phyloP scores from a whole-genome alignment of 2,888 invertebrate species.

The Actias luna region DNA sequence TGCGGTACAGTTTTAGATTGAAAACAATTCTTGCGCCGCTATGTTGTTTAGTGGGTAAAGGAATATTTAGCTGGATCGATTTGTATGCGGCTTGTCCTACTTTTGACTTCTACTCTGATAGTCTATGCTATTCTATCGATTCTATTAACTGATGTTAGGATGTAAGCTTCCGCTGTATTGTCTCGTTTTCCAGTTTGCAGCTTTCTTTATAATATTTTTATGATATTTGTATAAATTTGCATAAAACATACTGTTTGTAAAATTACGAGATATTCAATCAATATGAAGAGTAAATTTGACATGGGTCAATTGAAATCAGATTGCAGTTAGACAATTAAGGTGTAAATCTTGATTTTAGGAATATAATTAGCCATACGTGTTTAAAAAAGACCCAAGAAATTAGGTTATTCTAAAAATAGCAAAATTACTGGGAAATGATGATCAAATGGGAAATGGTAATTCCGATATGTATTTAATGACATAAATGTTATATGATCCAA shows the following conservation, averaged over 20 bases:
- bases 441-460: no score
- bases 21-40: neutral
- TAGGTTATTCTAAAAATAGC: no score
- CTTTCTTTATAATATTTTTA: neutral
- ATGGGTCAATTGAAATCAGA: neutral
- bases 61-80: conserved; percentile 17
- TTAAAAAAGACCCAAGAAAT: no score
- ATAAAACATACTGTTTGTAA: neutral
- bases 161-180: neutral
- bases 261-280: no score
- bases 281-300: no score
- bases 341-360: neutral
- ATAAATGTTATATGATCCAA: no score
- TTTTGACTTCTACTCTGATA: neutral
- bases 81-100: conserved; percentile 3
- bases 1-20: conserved; percentile 5
- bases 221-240: neutral
- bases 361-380: no score
- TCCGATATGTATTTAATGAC: no score
- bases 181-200: neutral
- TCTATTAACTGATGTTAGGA: neutral
- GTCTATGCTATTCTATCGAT: neutral
- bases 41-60: neutral
- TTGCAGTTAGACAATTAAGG: neutral
- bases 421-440: no score